Percentiles rank a stretch among this genome's conserved stretches.
Evolutionary conservation across 1,140 invertebrate species (phyloP).

Genomic region (Episyrphus balteatus): DNA sequence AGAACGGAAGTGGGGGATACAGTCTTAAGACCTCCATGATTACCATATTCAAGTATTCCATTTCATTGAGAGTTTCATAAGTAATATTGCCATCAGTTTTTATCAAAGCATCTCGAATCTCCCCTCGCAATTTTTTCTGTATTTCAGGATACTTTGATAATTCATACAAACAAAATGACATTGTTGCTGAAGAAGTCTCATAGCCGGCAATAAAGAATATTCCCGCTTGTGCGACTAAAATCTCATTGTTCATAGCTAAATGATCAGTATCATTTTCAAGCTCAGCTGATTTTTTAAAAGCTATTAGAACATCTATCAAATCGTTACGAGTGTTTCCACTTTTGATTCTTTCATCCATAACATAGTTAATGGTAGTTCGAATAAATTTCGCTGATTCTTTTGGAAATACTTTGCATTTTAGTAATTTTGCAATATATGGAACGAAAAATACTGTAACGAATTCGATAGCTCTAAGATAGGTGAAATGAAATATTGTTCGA

Average conservation of each 20-base stretch:
- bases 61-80: conserved; percentile 34
- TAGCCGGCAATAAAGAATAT: conserved; percentile 53
- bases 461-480: conserved; percentile 41
- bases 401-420: conserved; percentile 18
- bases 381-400: conserved; percentile 25
- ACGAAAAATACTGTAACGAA: conserved; percentile 39
- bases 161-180: conserved; percentile 40
- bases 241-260: conserved; percentile 26
- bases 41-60: conserved; percentile 39
- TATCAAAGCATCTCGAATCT: conserved; percentile 35
- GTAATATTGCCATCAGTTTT: conserved; percentile 30
- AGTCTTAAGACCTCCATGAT: conserved; percentile 44
- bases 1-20: conserved; percentile 45
- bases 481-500: conserved; percentile 42
- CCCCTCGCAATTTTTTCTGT: conserved; percentile 37
- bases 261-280: conserved; percentile 5
- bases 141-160: conserved; percentile 37
- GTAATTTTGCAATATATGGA: conserved; percentile 13
- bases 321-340: conserved; percentile 31
- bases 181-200: conserved; percentile 39
- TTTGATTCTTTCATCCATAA: conserved; percentile 29
- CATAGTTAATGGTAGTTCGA: conserved; percentile 29
- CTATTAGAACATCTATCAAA: conserved; percentile 37
- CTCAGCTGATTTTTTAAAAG: conserved; percentile 24
- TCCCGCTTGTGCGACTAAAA: conserved; percentile 47